phyloP scores from a whole-genome alignment of 2,888 invertebrate species.

The Phortica okadai region DNA sequence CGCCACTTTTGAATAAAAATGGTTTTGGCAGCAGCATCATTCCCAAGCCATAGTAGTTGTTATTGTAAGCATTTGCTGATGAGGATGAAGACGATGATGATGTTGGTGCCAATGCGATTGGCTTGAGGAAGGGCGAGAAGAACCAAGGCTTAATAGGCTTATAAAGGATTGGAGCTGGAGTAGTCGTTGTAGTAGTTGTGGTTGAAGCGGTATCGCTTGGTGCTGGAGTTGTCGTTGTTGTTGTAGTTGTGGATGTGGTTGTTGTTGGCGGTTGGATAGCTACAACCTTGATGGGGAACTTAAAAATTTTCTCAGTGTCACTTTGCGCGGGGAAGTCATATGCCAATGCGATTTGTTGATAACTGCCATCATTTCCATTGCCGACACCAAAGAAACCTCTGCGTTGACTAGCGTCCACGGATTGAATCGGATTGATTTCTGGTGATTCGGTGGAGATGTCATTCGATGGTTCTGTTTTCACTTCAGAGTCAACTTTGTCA shows the following conservation, averaged over 20 bases:
- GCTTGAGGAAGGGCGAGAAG: neutral
- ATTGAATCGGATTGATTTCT: neutral
- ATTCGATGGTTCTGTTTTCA: neutral
- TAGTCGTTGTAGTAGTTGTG: neutral
- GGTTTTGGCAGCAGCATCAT: neutral
- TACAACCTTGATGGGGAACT: neutral
- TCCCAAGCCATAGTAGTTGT: neutral
- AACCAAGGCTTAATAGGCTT: neutral
- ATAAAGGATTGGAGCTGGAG: neutral
- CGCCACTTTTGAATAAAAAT: neutral
- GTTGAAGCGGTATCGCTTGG: neutral
- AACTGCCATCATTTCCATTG: neutral
- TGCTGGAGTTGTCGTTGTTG: neutral
- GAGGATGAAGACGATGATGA: neutral
- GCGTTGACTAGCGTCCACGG: neutral
- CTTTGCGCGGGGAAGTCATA: neutral
- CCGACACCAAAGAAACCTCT: neutral
- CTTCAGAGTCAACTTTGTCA: constrained; percentile 1
- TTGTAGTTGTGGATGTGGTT: neutral
- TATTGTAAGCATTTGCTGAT: neutral
- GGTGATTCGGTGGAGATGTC: neutral
- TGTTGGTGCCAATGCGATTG: neutral
- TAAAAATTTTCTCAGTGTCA: constrained; percentile 7
- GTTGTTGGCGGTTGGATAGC: neutral
- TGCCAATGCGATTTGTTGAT: neutral